A percentile compares a stretch with the other conserved stretches of the same genome.
phyloP scores from a whole-genome alignment of 2,888 invertebrate species.

The Lepidochitona cinerea region DNA sequence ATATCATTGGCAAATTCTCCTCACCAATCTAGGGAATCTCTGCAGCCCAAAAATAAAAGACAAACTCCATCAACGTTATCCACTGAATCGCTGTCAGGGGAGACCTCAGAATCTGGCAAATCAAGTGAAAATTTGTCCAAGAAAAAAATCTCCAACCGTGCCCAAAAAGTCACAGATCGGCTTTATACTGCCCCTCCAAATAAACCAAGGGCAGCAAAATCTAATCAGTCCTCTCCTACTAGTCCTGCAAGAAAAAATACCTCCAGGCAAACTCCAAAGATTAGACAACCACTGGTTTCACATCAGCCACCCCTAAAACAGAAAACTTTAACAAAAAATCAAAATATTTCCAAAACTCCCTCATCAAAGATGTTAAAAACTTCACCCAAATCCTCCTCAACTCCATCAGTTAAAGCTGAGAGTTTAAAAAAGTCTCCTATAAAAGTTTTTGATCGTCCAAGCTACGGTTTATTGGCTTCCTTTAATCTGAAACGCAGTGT shows the following conservation, averaged over 20 bases:
- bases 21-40: not conserved
- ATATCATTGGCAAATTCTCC: not conserved
- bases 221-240: not conserved
- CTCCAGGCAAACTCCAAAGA: not conserved
- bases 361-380: not conserved
- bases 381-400: too few species aligned
- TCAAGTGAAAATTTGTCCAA: not conserved
- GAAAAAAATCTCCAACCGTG: not conserved
- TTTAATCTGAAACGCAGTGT: too few species aligned
- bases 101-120: not conserved
- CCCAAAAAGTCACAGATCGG: constrained; percentile 4
- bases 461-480: not conserved
- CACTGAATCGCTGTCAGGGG: not conserved
- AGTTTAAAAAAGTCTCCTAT: not conserved
- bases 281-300: not conserved
- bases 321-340: not conserved
- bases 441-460: not conserved
- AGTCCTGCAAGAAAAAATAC: not conserved
- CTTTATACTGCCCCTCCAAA: not conserved
- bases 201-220: not conserved
- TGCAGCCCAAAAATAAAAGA: not conserved
- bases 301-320: not conserved
- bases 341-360: not conserved
- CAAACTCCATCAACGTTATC: not conserved
- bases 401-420: not conserved